phyloP scores from a whole-genome alignment of 2,797 vertebrate genomes.

The Spinus pinus region DNA sequence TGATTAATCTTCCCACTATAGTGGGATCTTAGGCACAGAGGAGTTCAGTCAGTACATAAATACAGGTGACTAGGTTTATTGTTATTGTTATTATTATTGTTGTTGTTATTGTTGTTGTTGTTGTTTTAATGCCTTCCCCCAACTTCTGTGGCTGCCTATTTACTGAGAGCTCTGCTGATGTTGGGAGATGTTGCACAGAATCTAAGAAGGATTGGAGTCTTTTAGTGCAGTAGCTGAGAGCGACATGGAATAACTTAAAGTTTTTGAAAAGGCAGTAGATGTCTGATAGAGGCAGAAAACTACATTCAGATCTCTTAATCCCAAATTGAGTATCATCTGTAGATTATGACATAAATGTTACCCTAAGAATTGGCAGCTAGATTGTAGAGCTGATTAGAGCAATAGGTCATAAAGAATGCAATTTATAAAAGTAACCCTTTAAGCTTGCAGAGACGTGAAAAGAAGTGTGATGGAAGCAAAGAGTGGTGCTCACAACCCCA shows the following conservation, averaged over 20 bases:
- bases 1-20: background rate
- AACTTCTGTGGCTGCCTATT: background rate
- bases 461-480: background rate
- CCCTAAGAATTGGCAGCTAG: background rate
- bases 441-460: background rate
- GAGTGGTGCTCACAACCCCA: background rate
- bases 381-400: background rate
- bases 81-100: background rate
- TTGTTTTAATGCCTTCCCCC: background rate
- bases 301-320: background rate
- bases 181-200: background rate
- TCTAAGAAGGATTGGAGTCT: background rate
- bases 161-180: background rate
- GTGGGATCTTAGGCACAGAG: background rate
- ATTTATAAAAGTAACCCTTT: background rate
- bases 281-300: background rate
- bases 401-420: background rate
- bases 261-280: background rate
- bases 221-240: background rate
- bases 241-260: background rate
- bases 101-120: too few species aligned
- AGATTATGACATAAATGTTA: background rate
- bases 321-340: background rate
- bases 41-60: background rate
- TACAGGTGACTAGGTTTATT: background rate